Percentiles rank a stretch among this genome's conserved stretches.
phyloP scores from a whole-genome alignment of 2,797 vertebrate genomes.

The Pogoniulus pusillus region DNA sequence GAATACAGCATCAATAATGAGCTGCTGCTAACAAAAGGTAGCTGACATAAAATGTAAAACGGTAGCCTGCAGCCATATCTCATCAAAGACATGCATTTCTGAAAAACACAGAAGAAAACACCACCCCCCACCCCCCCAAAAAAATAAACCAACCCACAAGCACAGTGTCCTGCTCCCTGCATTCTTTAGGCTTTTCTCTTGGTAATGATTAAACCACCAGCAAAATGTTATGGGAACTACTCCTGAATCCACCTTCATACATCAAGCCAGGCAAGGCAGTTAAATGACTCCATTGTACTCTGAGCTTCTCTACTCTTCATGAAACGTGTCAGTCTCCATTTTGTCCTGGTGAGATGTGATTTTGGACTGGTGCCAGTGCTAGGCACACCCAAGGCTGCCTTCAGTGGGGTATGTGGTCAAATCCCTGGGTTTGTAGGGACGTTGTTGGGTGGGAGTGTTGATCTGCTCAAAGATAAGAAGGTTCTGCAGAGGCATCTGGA shows the following conservation, averaged over 20 bases:
- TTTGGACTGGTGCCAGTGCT: neutral
- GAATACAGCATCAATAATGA: slow-evolving; percentile 92
- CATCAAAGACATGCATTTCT: slow-evolving; percentile 88
- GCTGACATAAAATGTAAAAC: slow-evolving; percentile 91
- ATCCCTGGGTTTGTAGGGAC: neutral
- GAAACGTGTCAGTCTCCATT: slow-evolving; percentile 52
- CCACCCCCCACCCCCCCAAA: neutral
- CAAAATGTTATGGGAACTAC: slow-evolving; percentile 85
- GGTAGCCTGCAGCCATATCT: slow-evolving; percentile 91
- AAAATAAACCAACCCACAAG: slow-evolving; percentile 69
- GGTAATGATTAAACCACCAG: slow-evolving; percentile 94
- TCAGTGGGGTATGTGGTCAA: neutral
- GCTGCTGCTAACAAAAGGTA: slow-evolving; percentile 84
- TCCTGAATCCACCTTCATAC: slow-evolving; percentile 87
- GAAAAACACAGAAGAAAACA: slow-evolving; percentile 64
- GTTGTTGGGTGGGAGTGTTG: too few relatives aligned
- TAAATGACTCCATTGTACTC: slow-evolving; percentile 86
- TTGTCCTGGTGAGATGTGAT: slow-evolving; percentile 20
- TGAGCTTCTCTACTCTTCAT: slow-evolving; percentile 76
- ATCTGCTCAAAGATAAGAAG: too few relatives aligned
- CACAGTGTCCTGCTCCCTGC: slow-evolving; percentile 73
- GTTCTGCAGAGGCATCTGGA: too few relatives aligned
- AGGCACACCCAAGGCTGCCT: neutral
- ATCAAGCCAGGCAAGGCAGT: slow-evolving; percentile 84
- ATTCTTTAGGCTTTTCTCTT: slow-evolving; percentile 85